Conservation (phyloP, 2,888 invertebrate genomes). For the Sminthurinus aureus region DNA sequence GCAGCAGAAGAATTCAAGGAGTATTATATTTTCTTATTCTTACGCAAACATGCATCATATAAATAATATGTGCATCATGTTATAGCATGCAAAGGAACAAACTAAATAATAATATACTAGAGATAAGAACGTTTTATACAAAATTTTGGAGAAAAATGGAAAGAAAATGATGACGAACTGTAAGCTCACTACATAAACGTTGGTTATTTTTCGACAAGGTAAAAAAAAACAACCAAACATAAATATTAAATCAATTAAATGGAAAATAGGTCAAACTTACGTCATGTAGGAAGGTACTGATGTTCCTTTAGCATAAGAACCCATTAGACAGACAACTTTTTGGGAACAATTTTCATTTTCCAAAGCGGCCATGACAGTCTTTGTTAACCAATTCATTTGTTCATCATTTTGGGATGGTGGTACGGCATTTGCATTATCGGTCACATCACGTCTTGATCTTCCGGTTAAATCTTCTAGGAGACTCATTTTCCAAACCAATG, state of each 20-base stretch:
- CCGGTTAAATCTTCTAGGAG: conserved; percentile 36
- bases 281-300: conserved; percentile 41
- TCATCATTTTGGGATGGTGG: conserved; percentile 49
- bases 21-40: too few species aligned
- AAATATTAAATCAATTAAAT: too few species aligned
- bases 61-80: too few species aligned
- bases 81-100: too few species aligned
- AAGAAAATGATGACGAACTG: too few species aligned
- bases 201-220: too few species aligned
- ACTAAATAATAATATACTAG: too few species aligned
- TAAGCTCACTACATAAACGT: too few species aligned
- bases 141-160: conserved; percentile 2
- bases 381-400: conserved; percentile 46
- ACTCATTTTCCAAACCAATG: conserved; percentile 54
- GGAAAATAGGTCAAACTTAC: conserved; percentile 33
- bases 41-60: too few species aligned
- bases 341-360: conserved; percentile 52
- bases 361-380: conserved; percentile 49
- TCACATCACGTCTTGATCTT: conserved; percentile 5
- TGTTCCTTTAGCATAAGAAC: conserved; percentile 45
- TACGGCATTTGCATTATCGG: background rate
- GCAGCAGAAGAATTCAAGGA: too few species aligned
- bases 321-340: conserved; percentile 53
- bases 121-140: background rate
- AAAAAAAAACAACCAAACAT: too few species aligned